Evolutionary conservation across 2,888 invertebrate species (phyloP).

Genomic region (Alloplasta piceator): DNA sequence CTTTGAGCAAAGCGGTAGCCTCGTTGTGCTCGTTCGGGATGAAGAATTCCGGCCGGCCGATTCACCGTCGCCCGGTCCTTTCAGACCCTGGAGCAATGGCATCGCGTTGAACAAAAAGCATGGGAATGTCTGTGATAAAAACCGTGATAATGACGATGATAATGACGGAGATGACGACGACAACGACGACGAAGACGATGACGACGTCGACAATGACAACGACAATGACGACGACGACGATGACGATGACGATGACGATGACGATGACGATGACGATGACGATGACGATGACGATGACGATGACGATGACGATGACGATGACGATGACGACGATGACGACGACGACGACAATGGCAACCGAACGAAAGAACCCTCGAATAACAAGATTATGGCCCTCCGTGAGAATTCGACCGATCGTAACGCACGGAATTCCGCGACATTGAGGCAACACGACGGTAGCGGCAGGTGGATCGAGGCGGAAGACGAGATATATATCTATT

Average conservation of each 20-base stretch:
- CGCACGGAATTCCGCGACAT: conserved; percentile 21
- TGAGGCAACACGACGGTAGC: conserved; percentile 38
- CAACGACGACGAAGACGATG: too few relatives aligned
- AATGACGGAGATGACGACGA: too few relatives aligned
- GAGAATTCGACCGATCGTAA: conserved; percentile 52
- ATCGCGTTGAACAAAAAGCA: conserved; percentile 55
- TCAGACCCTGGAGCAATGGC: conserved; percentile 87
- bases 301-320: too few relatives aligned
- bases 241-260: background rate
- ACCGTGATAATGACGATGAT: conserved; percentile 7
- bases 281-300: too few relatives aligned
- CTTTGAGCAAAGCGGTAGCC: conserved; percentile 33
- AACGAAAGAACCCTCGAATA: conserved; percentile 44
- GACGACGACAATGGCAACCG: conserved; percentile 62
- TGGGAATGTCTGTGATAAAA: conserved; percentile 4
- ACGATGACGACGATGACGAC: conserved; percentile 1
- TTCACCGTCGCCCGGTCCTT: conserved; percentile 84
- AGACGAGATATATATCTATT: too few relatives aligned
- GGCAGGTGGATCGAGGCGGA: conserved; percentile 60
- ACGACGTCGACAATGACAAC: background rate
- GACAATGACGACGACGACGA: conserved; percentile 51
- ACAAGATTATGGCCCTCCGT: conserved; percentile 10
- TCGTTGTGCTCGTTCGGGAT: conserved; percentile 78
- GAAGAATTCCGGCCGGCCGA: conserved; percentile 73
- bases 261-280: conserved; percentile 11